Percentiles rank a stretch among this genome's conserved stretches.
These are phyloP conservation scores for Thunnus thynnus DNA, from an alignment of 2,113 vertebrate species.

Conservation along the genomic window DNA sequence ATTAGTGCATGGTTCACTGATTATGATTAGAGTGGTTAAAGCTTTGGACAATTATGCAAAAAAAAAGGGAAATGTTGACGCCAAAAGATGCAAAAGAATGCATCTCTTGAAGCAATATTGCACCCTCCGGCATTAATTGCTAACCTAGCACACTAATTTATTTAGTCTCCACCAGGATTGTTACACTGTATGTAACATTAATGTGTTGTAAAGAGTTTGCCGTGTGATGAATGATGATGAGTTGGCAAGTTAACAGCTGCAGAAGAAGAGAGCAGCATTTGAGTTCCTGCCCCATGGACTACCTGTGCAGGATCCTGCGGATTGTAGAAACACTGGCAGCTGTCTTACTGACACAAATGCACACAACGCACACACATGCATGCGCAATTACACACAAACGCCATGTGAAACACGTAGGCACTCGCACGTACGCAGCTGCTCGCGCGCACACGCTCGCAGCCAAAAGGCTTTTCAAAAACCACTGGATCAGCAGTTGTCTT, in stretches of 20 bases:
- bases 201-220: background rate
- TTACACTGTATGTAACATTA: background rate
- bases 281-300: conserved; percentile 5
- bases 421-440: conserved; percentile 21
- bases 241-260: conserved; percentile 1
- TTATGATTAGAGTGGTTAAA: background rate
- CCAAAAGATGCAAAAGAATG: background rate
- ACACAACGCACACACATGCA: conserved; percentile 62
- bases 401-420: conserved; percentile 42
- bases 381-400: conserved; percentile 63
- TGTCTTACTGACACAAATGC: conserved; percentile 50
- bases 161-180: too few species aligned
- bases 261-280: conserved; percentile 9
- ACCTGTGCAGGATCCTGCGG: conserved; percentile 7
- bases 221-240: background rate
- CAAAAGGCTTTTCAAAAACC: conserved; percentile 73
- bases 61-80: background rate
- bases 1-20: background rate
- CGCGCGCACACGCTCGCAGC: conserved; percentile 15
- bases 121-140: background rate
- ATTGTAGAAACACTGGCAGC: conserved; percentile 40
- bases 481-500: conserved; percentile 79
- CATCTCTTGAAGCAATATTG: background rate
- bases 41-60: background rate
- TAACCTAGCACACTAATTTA: too few species aligned